Conservation (phyloP, 2,888 invertebrate genomes). For the Mycalesis mineus region DNA sequence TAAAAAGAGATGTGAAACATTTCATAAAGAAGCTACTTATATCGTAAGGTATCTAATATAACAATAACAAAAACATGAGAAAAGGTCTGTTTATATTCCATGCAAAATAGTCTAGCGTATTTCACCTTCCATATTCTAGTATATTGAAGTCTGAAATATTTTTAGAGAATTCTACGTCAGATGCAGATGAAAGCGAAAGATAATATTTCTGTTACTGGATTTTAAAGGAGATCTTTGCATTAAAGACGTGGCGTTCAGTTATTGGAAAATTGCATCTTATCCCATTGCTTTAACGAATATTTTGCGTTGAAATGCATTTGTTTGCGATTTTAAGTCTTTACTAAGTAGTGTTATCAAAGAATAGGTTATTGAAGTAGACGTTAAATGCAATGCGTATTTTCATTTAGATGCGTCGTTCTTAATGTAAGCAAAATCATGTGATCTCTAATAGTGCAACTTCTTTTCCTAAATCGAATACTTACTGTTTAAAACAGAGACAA, state of each 20-base stretch:
- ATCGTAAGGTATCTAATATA: neutral
- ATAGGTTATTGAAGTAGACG: neutral
- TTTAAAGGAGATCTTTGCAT: neutral
- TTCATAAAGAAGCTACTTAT: neutral
- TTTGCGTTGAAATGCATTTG: neutral
- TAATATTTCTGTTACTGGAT: neutral
- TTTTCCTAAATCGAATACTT: too few species aligned
- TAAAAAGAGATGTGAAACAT: neutral
- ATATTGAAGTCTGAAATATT: slow-evolving; percentile 1
- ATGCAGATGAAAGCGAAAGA: neutral
- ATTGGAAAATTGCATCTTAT: neutral
- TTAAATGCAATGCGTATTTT: neutral
- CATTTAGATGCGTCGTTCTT: neutral
- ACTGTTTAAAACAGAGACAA: too few species aligned
- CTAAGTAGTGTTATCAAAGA: neutral
- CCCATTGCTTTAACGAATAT: neutral
- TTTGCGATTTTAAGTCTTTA: neutral
- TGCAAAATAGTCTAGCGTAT: slow-evolving; percentile 15
- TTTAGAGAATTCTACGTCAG: neutral
- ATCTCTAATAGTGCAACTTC: too few species aligned
- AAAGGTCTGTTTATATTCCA: slow-evolving; percentile 14
- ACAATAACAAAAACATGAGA: slow-evolving; percentile 12
- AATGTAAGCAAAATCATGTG: too few species aligned
- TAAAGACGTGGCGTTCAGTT: neutral
- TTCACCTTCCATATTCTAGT: slow-evolving; percentile 8